Evolutionary conservation across 2,888 invertebrate species (phyloP).

Genomic region (Stenichneumon culpator): DNA sequence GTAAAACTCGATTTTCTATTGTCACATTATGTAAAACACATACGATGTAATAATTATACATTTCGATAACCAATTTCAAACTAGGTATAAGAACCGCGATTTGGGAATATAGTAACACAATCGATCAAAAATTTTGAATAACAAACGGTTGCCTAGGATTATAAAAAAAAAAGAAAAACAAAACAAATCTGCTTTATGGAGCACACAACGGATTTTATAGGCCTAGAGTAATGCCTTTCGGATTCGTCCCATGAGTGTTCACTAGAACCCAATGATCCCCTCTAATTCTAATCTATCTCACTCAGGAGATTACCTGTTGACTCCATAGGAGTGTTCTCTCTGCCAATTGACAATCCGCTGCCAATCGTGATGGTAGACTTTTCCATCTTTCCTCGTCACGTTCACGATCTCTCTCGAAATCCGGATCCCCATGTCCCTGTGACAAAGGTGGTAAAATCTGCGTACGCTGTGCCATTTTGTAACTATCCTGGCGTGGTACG

Average conservation of each 20-base stretch:
- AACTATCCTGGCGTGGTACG: conserved; percentile 94
- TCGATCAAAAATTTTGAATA: background rate
- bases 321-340: conserved; percentile 82
- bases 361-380: conserved; percentile 82
- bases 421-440: conserved; percentile 81
- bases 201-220: background rate
- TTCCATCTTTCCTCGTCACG: conserved; percentile 83
- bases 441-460: conserved; percentile 92
- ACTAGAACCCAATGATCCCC: conserved; percentile 46
- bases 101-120: conserved; percentile 1
- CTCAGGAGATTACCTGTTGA: conserved; percentile 82
- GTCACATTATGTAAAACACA: background rate
- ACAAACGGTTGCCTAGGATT: background rate
- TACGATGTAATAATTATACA: background rate
- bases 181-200: background rate
- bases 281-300: conserved; percentile 45
- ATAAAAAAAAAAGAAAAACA: too few relatives aligned
- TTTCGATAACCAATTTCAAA: background rate
- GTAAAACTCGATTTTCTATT: conserved; percentile 7
- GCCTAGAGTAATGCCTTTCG: background rate
- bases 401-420: conserved; percentile 79
- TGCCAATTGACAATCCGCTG: conserved; percentile 82
- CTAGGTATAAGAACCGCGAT: background rate
- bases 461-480: conserved; percentile 94
- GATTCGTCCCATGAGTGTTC: conserved; percentile 20